These are phyloP conservation scores for Thryonomys swinderianus DNA, from an alignment of 2,113 vertebrate genomes.

Conservation along the genomic window DNA sequence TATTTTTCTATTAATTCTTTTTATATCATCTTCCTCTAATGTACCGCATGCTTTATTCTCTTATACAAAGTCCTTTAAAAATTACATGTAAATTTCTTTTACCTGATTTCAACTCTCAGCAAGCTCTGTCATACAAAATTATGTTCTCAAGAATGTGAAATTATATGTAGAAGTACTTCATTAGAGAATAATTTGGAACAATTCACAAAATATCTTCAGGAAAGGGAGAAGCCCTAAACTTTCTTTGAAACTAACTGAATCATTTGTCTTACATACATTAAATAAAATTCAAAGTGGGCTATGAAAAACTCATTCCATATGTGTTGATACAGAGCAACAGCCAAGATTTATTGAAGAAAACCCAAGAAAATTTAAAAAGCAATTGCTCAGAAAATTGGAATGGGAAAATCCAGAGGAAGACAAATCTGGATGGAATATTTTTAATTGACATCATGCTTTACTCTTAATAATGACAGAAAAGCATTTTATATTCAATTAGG, in stretches of 20 bases:
- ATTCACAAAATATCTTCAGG: not conserved
- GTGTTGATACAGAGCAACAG: not conserved
- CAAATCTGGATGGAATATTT: not conserved
- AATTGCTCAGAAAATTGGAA: not conserved
- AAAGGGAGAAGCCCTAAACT: not conserved
- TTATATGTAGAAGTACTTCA: not conserved
- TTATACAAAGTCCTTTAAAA: not conserved
- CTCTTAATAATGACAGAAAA: not conserved
- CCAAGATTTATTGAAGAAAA: conserved; percentile 1
- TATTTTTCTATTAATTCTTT: conserved; percentile 5
- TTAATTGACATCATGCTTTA: not conserved
- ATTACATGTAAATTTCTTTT: not conserved
- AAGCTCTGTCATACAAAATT: conserved; percentile 1
- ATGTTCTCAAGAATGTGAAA: not conserved
- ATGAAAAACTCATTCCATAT: not conserved
- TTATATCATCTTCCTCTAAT: not conserved
- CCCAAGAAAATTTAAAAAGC: not conserved
- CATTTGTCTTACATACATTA: not conserved
- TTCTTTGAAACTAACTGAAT: not conserved
- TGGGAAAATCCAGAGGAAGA: not conserved
- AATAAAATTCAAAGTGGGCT: not conserved
- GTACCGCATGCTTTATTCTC: not conserved
- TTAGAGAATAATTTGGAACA: not conserved
- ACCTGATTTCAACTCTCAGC: not conserved
- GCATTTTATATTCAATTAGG: not conserved